Evolutionary conservation across 2,797 vertebrate genomes (phyloP).

Genomic region (Artibeus lituratus): DNA sequence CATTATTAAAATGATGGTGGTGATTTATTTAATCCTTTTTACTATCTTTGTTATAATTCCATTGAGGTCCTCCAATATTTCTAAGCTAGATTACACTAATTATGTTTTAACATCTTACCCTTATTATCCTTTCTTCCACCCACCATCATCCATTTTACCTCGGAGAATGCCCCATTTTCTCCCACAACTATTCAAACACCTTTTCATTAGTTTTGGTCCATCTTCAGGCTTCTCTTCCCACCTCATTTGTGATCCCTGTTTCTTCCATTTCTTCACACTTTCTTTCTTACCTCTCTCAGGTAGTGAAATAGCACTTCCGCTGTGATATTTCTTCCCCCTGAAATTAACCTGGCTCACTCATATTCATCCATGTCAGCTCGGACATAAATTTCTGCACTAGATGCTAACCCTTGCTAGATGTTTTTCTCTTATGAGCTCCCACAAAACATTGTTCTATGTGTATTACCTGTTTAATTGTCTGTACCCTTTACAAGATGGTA

Average conservation of each 20-base stretch:
- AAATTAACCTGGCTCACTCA: conserved; percentile 2
- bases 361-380: neutral
- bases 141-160: neutral
- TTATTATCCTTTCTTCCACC: neutral
- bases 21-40: neutral
- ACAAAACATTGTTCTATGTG: neutral
- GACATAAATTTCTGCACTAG: neutral
- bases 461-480: neutral
- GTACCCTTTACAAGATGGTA: neutral
- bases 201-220: neutral
- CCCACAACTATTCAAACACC: neutral
- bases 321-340: neutral
- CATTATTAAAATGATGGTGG: neutral
- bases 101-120: neutral
- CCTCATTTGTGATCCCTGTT: neutral
- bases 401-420: conserved; percentile 6
- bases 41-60: neutral
- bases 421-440: neutral
- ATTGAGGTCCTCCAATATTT: neutral
- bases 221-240: neutral
- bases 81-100: neutral
- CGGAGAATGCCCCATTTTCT: neutral
- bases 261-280: neutral
- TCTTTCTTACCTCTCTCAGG: neutral
- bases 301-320: too few species aligned